These are phyloP conservation scores for Oophaga sylvatica DNA, from an alignment of 2,797 vertebrate genomes.

Conservation along the genomic window DNA sequence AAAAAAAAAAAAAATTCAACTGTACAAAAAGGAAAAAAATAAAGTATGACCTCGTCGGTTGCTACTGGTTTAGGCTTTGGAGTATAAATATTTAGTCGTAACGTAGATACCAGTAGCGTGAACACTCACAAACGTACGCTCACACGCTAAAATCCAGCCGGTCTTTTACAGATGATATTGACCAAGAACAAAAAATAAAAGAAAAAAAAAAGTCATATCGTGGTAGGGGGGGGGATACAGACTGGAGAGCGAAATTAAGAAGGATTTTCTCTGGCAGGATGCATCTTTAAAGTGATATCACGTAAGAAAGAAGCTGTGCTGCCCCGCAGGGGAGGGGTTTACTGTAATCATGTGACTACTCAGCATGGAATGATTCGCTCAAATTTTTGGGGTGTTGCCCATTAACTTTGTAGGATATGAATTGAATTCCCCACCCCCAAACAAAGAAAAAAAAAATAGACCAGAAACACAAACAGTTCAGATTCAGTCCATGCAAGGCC, in stretches of 20 bases:
- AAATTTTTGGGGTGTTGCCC: background rate
- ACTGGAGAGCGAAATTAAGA: background rate
- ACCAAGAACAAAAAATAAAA: background rate
- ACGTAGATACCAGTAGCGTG: slow-evolving; percentile 21
- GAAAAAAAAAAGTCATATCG: background rate
- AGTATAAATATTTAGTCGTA: slow-evolving; percentile 27
- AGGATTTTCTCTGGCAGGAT: background rate
- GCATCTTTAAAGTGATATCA: background rate
- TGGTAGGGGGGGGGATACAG: background rate
- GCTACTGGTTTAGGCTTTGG: slow-evolving; percentile 32
- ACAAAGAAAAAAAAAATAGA: background rate
- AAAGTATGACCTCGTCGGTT: slow-evolving; percentile 24
- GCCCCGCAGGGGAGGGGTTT: background rate
- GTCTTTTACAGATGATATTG: background rate
- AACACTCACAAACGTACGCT: slow-evolving; percentile 20
- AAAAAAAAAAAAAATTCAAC: background rate
- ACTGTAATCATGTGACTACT: background rate
- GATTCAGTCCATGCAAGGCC: slow-evolving; percentile 42
- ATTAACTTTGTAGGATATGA: background rate
- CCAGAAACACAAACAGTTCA: slow-evolving; percentile 14
- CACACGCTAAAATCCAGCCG: background rate
- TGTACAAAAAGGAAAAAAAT: slow-evolving; percentile 25
- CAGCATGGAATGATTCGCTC: slow-evolving; percentile 6
- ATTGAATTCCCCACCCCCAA: background rate
- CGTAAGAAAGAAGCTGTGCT: background rate